Conservation (phyloP, 2,797 vertebrate species). For the Microchirus variegatus region DNA sequence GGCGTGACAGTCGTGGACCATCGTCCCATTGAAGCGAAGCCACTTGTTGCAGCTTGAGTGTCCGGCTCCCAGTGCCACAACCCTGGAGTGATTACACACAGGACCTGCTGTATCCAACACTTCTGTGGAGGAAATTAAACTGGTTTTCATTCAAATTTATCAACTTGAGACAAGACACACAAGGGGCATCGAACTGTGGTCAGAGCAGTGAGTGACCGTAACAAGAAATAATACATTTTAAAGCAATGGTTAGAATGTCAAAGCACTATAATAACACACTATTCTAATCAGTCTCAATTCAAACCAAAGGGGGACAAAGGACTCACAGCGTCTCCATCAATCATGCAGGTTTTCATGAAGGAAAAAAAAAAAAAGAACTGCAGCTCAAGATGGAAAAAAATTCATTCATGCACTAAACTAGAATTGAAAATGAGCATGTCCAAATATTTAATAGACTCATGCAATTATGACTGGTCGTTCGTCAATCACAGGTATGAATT, state of each 20-base stretch:
- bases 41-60: constrained; percentile 67
- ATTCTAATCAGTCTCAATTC: constrained; percentile 3
- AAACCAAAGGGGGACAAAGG: background rate
- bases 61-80: constrained; percentile 80
- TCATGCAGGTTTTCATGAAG: background rate
- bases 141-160: constrained; percentile 15
- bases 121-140: constrained; percentile 44
- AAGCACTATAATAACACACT: background rate
- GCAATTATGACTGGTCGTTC: too few species aligned
- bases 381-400: background rate
- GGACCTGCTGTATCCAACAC: constrained; percentile 50
- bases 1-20: constrained; percentile 82
- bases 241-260: background rate
- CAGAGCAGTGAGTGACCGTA: background rate
- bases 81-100: constrained; percentile 64
- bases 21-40: constrained; percentile 75
- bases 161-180: background rate
- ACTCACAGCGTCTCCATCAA: background rate
- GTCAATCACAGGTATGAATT: too few species aligned
- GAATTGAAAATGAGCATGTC: too few species aligned
- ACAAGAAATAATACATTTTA: background rate
- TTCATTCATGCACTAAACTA: too few species aligned
- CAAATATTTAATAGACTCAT: too few species aligned
- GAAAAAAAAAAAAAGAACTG: background rate
- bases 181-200: background rate